phyloP scores from a whole-genome alignment of 2,797 vertebrate genomes.

The Catharus ustulatus region DNA sequence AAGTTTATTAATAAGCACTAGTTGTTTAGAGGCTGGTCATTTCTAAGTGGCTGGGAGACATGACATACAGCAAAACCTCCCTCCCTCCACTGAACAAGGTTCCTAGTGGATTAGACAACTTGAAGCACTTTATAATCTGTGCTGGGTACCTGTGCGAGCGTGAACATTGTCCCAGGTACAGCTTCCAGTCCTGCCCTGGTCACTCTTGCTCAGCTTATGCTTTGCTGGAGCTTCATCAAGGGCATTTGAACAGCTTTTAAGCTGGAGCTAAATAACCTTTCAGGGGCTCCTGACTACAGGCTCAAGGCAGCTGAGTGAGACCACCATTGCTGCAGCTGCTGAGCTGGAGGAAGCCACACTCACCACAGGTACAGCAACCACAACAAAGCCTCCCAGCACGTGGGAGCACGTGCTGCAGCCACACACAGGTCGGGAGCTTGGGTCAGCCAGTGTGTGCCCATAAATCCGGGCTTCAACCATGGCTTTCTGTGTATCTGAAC shows the following conservation, averaged over 20 bases:
- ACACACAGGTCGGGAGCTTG: neutral
- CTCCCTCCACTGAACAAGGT: neutral
- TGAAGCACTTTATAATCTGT: neutral
- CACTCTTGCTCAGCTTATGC: neutral
- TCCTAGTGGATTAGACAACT: neutral
- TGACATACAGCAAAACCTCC: neutral
- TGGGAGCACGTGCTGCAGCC: neutral
- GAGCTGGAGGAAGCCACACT: neutral
- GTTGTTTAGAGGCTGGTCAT: neutral
- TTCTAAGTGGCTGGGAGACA: neutral
- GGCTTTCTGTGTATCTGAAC: neutral
- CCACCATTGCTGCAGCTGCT: neutral
- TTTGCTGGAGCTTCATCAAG: neutral
- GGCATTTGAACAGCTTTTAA: neutral
- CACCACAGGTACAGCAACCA: neutral
- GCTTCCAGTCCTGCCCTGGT: neutral
- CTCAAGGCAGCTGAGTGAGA: neutral
- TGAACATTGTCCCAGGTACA: neutral
- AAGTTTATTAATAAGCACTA: conserved; percentile 48
- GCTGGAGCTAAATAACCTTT: neutral
- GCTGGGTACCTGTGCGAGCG: neutral
- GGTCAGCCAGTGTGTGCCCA: neutral
- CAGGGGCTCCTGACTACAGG: neutral
- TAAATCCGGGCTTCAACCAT: neutral
- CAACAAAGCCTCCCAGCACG: neutral